Conservation (phyloP, 2,888 invertebrate genomes). For the Sinotaia quadrata region DNA sequence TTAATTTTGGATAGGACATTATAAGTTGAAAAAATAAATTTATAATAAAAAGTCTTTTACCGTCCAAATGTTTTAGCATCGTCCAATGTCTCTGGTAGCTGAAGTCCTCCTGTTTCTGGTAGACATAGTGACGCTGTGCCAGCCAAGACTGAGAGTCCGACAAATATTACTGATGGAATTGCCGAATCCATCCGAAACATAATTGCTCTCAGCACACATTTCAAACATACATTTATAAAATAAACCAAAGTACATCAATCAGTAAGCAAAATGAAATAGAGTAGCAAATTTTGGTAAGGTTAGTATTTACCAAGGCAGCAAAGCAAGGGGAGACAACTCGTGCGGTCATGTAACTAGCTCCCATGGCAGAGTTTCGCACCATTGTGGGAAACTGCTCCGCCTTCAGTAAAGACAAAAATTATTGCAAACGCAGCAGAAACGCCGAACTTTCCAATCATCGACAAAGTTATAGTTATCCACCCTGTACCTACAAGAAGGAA, state of each 20-base stretch:
- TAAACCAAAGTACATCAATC: too few species aligned
- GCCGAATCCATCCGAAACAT: constrained; percentile 26
- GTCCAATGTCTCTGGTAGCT: constrained; percentile 32
- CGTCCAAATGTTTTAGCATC: constrained; percentile 33
- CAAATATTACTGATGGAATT: constrained; percentile 35
- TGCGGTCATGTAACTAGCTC: constrained; percentile 87
- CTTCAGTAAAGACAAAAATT: constrained; percentile 88
- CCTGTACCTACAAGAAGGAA: constrained; percentile 19
- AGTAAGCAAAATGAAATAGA: too few species aligned
- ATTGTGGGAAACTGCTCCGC: constrained; percentile 92
- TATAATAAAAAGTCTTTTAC: too few species aligned
- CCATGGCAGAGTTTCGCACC: constrained; percentile 88
- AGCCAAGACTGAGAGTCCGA: constrained; percentile 29
- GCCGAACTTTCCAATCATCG: constrained; percentile 84
- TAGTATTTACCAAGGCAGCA: constrained; percentile 73
- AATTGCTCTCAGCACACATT: neutral
- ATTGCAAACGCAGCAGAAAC: constrained; percentile 88
- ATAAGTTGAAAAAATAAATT: too few species aligned
- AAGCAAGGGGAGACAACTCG: constrained; percentile 89
- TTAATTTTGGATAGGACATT: too few species aligned
- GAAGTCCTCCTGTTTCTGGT: constrained; percentile 32
- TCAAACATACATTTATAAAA: too few species aligned
- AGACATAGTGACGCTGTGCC: constrained; percentile 32
- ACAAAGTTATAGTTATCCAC: constrained; percentile 76
- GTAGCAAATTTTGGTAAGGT: too few species aligned